These are phyloP conservation scores for Muntiacus reevesi DNA, from an alignment of 2,113 vertebrate species.

Conservation along the genomic window DNA sequence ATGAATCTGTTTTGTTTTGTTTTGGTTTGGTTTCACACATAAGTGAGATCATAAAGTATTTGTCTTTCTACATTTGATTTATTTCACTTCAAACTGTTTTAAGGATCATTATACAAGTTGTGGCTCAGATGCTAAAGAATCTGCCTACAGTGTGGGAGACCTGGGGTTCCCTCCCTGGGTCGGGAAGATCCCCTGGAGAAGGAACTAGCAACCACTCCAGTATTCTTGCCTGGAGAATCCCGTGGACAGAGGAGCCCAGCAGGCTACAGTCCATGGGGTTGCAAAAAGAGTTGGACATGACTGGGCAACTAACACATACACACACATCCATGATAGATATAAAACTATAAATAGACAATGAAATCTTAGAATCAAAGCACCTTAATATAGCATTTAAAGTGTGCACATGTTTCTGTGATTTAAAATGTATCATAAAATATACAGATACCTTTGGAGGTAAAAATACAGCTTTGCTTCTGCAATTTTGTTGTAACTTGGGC, in stretches of 20 bases:
- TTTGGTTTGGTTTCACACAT: neutral
- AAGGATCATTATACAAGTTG: neutral
- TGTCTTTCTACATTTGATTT: neutral
- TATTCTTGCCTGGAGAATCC: no score
- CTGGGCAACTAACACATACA: neutral
- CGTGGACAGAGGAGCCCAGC: no score
- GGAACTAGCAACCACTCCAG: no score
- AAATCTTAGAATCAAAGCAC: neutral
- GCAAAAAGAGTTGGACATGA: neutral
- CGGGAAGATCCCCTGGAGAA: no score
- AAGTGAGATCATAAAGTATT: neutral
- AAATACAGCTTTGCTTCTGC: neutral
- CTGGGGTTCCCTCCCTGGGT: no score
- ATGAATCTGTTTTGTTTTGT: neutral
- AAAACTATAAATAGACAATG: neutral
- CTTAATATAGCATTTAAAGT: neutral
- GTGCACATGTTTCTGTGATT: neutral
- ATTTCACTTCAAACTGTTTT: neutral
- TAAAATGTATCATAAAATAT: neutral
- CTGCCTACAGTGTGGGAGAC: no score
- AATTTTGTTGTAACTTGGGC: neutral
- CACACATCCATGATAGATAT: neutral
- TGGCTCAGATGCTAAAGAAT: no score
- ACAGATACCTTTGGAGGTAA: neutral
- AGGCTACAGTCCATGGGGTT: no score